phyloP scores from a whole-genome alignment of 1,140 invertebrate species.

The Nasonia giraulti region DNA sequence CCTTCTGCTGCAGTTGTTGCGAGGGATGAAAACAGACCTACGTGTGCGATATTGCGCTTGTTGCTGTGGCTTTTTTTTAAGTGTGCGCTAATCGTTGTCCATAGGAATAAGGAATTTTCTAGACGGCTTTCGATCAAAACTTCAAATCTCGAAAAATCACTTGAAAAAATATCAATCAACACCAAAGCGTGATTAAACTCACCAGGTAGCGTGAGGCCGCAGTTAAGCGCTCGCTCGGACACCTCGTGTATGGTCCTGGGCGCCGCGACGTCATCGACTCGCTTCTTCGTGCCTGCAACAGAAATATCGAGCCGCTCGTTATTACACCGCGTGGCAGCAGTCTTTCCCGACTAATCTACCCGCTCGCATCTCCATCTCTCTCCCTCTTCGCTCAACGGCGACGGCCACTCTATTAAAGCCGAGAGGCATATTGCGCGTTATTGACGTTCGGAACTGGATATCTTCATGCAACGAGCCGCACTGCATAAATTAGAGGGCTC shows the following conservation, averaged over 20 bases:
- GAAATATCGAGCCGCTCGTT: conserved; percentile 12
- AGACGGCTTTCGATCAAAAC: no score
- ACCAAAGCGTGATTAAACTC: conserved; percentile 47
- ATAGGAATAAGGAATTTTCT: no score
- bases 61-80: no score
- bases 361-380: conserved; percentile 13
- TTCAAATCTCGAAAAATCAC: no score
- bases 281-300: conserved; percentile 68
- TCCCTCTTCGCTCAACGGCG: neutral
- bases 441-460: neutral
- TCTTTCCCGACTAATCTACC: conserved; percentile 14
- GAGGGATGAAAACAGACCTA: neutral
- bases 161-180: no score
- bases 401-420: neutral
- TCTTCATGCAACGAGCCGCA: neutral
- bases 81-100: no score
- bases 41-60: conserved; percentile 1
- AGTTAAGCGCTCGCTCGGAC: conserved; percentile 68
- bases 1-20: conserved; percentile 9
- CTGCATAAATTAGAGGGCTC: neutral
- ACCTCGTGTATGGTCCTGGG: conserved; percentile 70
- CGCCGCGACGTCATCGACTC: conserved; percentile 65
- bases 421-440: neutral
- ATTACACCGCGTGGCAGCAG: conserved; percentile 6
- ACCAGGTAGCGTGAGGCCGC: conserved; percentile 70